Percentiles rank a stretch among this genome's conserved stretches.
Evolutionary conservation across 2,888 invertebrate genomes (phyloP).

Genomic region (Ypsolopha sequella): DNA sequence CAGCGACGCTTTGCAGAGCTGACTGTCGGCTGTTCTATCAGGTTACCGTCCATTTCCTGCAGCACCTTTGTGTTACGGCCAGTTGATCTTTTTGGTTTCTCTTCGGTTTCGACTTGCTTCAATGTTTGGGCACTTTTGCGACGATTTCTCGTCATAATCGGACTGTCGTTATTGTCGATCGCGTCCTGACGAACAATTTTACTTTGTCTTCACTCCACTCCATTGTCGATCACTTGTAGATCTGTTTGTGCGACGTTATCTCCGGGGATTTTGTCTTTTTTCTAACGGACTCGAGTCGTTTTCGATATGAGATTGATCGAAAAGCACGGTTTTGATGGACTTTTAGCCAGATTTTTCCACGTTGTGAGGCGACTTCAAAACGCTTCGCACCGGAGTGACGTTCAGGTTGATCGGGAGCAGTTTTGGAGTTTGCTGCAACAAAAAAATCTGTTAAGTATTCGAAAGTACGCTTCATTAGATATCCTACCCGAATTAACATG

Average conservation of each 20-base stretch:
- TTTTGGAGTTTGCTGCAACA: slow-evolving; percentile 18
- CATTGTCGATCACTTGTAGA: slow-evolving; percentile 10
- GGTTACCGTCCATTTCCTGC: neutral
- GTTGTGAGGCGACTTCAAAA: slow-evolving; percentile 32
- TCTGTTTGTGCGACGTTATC: slow-evolving; percentile 7
- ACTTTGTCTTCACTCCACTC: slow-evolving; percentile 18
- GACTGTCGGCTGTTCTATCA: neutral
- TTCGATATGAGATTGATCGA: slow-evolving; percentile 27
- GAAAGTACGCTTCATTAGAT: neutral
- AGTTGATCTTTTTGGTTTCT: slow-evolving; percentile 15
- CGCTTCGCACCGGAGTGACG: slow-evolving; percentile 51
- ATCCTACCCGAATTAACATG: neutral
- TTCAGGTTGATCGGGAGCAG: slow-evolving; percentile 25
- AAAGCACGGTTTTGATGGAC: slow-evolving; percentile 44
- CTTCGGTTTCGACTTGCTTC: slow-evolving; percentile 23
- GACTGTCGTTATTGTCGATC: slow-evolving; percentile 18
- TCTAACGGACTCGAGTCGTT: neutral
- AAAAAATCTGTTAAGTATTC: neutral
- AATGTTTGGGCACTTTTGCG: too few species aligned
- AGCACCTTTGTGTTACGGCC: neutral
- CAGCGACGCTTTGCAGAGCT: too few species aligned
- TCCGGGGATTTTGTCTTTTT: slow-evolving; percentile 7
- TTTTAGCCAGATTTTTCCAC: slow-evolving; percentile 27
- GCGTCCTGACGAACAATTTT: slow-evolving; percentile 33
- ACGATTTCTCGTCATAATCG: slow-evolving; percentile 35